Percentiles rank a stretch among this genome's conserved stretches.
phyloP scores from a whole-genome alignment of 2,113 vertebrate species.

The Lycaon pictus region DNA sequence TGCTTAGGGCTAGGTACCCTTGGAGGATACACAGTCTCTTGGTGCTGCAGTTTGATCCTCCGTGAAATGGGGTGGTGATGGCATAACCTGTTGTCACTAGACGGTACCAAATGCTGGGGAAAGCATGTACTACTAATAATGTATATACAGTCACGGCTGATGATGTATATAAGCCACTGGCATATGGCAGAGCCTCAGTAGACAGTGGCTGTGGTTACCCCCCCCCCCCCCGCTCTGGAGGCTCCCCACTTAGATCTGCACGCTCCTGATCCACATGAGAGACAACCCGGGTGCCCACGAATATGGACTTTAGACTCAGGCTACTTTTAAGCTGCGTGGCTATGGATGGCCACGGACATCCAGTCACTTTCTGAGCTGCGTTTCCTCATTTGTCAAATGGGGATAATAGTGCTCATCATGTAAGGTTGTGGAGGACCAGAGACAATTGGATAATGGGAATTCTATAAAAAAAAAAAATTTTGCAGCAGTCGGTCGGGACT shows the following conservation, averaged over 20 bases:
- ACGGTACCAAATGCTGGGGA: not conserved
- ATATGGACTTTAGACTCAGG: not conserved
- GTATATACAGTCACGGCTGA: not conserved
- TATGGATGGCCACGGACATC: not conserved
- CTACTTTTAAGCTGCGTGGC: not conserved
- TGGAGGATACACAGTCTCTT: not conserved
- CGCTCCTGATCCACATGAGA: not conserved
- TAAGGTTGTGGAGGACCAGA: not conserved
- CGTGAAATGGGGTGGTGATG: not conserved
- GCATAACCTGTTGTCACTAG: not conserved
- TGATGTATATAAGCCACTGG: not conserved
- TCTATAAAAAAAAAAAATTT: not conserved
- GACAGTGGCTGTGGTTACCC: not conserved
- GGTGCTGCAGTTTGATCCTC: constrained; percentile 15
- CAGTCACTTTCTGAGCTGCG: not conserved
- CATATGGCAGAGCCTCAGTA: not conserved
- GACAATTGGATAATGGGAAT: not conserved
- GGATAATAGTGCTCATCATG: not conserved
- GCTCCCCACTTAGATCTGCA: not conserved
- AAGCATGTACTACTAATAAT: not conserved
- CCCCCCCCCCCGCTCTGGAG: accelerated
- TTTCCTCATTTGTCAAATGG: not conserved
- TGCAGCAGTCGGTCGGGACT: not conserved
- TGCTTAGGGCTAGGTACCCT: not conserved
- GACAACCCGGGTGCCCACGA: not conserved